Conservation (phyloP, 2,888 invertebrate species). For the Hartigia nigra region DNA sequence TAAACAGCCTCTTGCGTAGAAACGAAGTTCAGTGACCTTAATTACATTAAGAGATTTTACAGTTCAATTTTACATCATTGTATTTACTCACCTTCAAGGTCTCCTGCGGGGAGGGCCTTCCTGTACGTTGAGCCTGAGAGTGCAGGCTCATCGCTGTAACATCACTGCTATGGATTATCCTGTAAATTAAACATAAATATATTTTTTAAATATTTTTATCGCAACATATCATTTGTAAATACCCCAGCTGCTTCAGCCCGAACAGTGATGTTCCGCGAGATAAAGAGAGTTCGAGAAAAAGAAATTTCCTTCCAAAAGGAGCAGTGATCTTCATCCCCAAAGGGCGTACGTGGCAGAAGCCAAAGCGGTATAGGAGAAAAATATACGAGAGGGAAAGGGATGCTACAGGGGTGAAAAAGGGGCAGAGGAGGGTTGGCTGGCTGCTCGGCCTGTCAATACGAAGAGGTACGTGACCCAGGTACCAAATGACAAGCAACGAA, state of each 20-base stretch:
- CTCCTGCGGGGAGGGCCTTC: constrained; percentile 59
- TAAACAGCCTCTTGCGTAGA: constrained; percentile 11
- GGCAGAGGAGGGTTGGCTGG: constrained; percentile 27
- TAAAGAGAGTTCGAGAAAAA: not conserved
- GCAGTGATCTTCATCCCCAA: not conserved
- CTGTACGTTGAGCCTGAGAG: constrained; percentile 49
- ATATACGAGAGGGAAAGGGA: not conserved
- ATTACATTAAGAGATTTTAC: not conserved
- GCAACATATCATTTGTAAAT: not conserved
- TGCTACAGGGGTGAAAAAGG: constrained; percentile 13
- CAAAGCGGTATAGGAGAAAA: not conserved
- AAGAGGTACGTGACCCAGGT: constrained; percentile 62
- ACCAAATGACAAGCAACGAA: constrained; percentile 49
- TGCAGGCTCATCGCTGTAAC: constrained; percentile 58
- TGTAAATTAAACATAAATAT: constrained; percentile 28
- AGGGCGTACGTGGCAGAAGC: not conserved
- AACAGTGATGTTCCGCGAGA: not conserved
- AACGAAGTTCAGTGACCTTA: not conserved
- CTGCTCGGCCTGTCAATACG: constrained; percentile 61
- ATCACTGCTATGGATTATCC: constrained; percentile 47
- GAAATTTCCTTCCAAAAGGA: not conserved
- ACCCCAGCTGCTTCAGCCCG: not conserved
- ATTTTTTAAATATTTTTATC: not conserved
- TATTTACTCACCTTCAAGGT: constrained; percentile 53
- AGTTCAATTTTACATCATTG: constrained; percentile 10